Evolutionary conservation across 1,140 invertebrate species (phyloP).

Genomic region (Drosophila virilis): DNA sequence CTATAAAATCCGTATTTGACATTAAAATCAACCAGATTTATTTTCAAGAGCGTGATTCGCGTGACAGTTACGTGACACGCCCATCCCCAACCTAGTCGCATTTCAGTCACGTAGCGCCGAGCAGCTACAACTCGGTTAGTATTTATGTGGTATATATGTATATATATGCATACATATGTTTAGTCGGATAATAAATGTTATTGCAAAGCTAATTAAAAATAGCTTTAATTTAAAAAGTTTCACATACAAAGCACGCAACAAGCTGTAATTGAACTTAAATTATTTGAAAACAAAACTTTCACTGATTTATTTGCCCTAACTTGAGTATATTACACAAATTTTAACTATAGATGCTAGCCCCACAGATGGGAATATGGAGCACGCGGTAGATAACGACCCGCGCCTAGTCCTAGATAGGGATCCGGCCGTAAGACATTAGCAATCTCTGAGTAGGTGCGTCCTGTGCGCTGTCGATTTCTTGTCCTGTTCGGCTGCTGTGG

Average conservation of each 20-base stretch:
- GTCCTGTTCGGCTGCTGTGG: background rate
- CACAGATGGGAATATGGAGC: slow-evolving; percentile 42
- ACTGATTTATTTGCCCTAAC: background rate
- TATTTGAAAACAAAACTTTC: background rate
- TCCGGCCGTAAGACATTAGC: slow-evolving; percentile 47
- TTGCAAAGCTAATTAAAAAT: background rate
- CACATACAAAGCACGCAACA: slow-evolving; percentile 5
- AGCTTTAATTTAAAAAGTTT: background rate
- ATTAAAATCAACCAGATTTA: background rate
- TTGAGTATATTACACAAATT: background rate
- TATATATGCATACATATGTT: background rate
- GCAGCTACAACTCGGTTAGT: slow-evolving; percentile 26
- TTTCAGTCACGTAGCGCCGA: slow-evolving; percentile 52
- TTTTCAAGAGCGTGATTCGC: slow-evolving; percentile 31
- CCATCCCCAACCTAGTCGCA: slow-evolving; percentile 39
- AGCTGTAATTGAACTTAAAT: background rate
- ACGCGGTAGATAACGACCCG: slow-evolving; percentile 47
- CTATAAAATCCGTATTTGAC: background rate
- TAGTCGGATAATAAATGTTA: background rate
- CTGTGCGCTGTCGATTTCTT: slow-evolving; percentile 45
- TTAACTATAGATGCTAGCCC: slow-evolving; percentile 31
- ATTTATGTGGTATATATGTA: slow-evolving; percentile 4
- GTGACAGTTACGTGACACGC: slow-evolving; percentile 46
- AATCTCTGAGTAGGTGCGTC: slow-evolving; percentile 66
- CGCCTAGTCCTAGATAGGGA: slow-evolving; percentile 56